Evolutionary conservation across 2,113 vertebrate species (phyloP), one percentile per base, ranked within the genome.

Genomic region (Pseudorhombus dupliciocellatus): DNA sequence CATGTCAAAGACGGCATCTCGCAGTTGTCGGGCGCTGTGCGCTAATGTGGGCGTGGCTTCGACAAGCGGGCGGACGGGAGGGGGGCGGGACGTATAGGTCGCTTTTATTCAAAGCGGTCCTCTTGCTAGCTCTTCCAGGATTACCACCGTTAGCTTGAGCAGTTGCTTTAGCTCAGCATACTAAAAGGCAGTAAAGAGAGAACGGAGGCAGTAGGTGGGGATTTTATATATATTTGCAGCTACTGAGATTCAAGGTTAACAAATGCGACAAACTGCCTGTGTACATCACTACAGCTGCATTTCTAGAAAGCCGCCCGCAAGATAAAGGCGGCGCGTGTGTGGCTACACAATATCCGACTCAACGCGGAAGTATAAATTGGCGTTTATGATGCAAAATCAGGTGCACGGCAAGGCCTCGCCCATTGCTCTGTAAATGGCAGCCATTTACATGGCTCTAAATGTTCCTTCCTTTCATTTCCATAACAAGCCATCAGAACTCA

Each of bases 401-500:
- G 83, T 62, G 63, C 62, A 55, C 74, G 58, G 68, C 82, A 86
- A 81, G 66, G 70, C 81, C 87, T 85, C 81, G 58, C 71, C 81
- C 78, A 54, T 72, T 52, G 79, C 84, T 86, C 86, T 82, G 74
- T 73, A 76, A 88, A 83, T 75, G 67, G 22, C 61, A 21, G 24
- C 26, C 61, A 34, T 31, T 51, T 50, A 34, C 77, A 53, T 73
- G 52, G 80, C 86, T 86, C 87, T 70, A 73, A 88, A 81, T 77
- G 70, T 80, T 88, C 73, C 71, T 75, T 88, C 82, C 82, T 91
- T 87, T 88, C 87, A 89, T 93, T 93, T 90, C 89, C 80, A 91
- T 91, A 92, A 92, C 89, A 90, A 91, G 90, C 84, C 87, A 88
- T 88, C 84, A 88, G 82, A 90, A 81, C 88, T 90, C 86, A 88